Base-by-base conservation (phyloP, 2,797 vertebrate species). In the Podarcis siculus region DNA sequence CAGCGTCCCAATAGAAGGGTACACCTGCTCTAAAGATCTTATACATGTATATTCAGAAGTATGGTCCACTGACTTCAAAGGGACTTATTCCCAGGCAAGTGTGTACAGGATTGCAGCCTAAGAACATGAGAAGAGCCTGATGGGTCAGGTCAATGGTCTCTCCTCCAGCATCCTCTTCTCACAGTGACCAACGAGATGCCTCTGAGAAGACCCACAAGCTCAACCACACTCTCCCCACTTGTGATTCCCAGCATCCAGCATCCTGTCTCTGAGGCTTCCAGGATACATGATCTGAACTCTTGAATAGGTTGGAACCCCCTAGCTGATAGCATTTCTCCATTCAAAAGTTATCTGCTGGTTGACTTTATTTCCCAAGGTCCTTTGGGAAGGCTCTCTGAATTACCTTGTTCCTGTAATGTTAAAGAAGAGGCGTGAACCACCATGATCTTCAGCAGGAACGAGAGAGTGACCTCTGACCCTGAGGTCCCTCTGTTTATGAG, bases 301-400 rank as follows among this genome's bases (percentile, higher is more conserved):
- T 2, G 5, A 6, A 7, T 72, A 55, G n/a, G 37, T 8, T 27
- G 1, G 55, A 72, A 5, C n/a, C 15, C 45, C 35, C 35, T 23
- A 64, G 61, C 61, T 23, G 61, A 42, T 4, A 49, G 42, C 19
- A 32, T 8, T 49, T 42, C 19, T 78, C 37, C 39, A 0, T 39
- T 30, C 35, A 39, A 17, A 64, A 42, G n/a, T 77, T 17, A 77
- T 42, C 58, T 5, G 10, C 27, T 42, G 83, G 6, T 77, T 64
- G 32, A 21, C 49, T 85, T 76, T 55, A 79, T 79, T 32, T 73
- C 73, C 81, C 90, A 90, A 87, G 90, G 64, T 81, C 19, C 85
- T 10, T 87, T 86, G 75, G 87, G 75, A 86, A 85, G 49, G 83
- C 91, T 91, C 91, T 93, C 87, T 89, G 82, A 76, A 90, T 79